Conservation (phyloP, 2,888 invertebrate genomes). For the Brassicogethes aeneus region DNA sequence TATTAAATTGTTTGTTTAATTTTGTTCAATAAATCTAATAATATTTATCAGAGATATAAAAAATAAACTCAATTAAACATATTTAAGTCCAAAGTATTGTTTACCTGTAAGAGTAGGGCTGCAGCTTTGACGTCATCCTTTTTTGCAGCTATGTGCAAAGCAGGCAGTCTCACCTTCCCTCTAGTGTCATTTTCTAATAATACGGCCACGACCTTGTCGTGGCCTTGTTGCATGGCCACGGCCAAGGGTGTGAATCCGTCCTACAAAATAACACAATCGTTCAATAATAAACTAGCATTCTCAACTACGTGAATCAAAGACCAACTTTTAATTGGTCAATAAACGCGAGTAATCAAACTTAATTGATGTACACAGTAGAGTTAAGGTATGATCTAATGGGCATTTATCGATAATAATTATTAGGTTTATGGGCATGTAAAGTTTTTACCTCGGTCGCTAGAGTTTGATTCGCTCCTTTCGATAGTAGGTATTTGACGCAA, state of each 20-base stretch:
- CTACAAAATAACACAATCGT: slow-evolving; percentile 42
- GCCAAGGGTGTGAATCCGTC: slow-evolving; percentile 98
- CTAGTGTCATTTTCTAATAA: slow-evolving; percentile 92
- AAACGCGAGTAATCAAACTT: too few species aligned
- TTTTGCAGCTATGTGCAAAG: slow-evolving; percentile 96
- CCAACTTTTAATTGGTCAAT: too few species aligned
- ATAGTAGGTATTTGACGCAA: slow-evolving; percentile 83
- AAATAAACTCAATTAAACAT: too few species aligned
- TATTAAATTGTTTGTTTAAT: too few species aligned
- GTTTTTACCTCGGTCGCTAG: slow-evolving; percentile 81
- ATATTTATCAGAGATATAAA: too few species aligned
- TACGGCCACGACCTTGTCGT: slow-evolving; percentile 94
- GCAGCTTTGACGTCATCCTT: slow-evolving; percentile 98
- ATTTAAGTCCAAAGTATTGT: too few species aligned
- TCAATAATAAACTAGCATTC: neutral
- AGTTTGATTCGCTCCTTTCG: slow-evolving; percentile 92
- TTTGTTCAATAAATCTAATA: too few species aligned
- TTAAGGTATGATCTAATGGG: too few species aligned
- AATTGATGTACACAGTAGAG: too few species aligned
- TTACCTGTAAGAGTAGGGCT: slow-evolving; percentile 73
- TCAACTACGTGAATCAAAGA: too few species aligned
- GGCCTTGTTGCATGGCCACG: slow-evolving; percentile 98
- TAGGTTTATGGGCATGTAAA: too few species aligned
- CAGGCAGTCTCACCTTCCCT: slow-evolving; percentile 92
- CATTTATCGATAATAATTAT: too few species aligned